Base-by-base conservation (phyloP, 2,888 invertebrate genomes). In the Epirrita christyi region DNA sequence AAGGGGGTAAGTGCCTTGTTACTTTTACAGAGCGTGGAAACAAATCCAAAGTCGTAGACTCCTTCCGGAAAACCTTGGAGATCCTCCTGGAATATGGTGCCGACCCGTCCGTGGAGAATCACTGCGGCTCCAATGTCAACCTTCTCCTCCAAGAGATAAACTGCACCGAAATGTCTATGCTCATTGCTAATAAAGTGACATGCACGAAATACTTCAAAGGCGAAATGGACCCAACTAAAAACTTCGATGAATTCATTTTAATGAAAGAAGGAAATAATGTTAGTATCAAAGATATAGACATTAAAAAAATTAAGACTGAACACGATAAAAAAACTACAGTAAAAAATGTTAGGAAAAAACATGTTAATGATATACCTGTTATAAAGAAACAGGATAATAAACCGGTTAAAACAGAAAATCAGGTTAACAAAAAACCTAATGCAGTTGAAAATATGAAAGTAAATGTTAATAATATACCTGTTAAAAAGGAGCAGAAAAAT, bases 71-170 rank as follows among this genome's bases (percentile, higher is more conserved):
- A 38, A 89, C 92, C 9, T 84, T 93, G n/a, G 81, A 85, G 48
- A 60, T 78, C 0, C 58, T 93, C 0, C 58, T 93, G 0, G 76
- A 85, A n/a, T 59, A 81, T 37, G 85, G 86, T 4, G 93, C 93
- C 0, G 84, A 93, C 28, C 88, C 92, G 0, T 68, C 72, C 55
- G 72, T 87, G n/a, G 77, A 84, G 2, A 93, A 93, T 58, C 81
- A 86, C 47, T 81, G 84, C 0, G 93, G 92, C 0, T 76, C 78
- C 0, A 91, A 80, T 40, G 87, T 93, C 0, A 88, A 88, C 48
- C 76, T 81, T 0, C 73, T 93, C 0, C 75, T 93, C 0, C 78
- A 81, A 6, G 93, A 93, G 45, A 77, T 85, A 42, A 80, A 75
- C 11, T 76, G 80, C 1, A 53, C 64, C 0, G 78, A 81, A 0